Base-by-base conservation (phyloP, 2,797 vertebrate genomes). In the Glyptemys insculpta region DNA sequence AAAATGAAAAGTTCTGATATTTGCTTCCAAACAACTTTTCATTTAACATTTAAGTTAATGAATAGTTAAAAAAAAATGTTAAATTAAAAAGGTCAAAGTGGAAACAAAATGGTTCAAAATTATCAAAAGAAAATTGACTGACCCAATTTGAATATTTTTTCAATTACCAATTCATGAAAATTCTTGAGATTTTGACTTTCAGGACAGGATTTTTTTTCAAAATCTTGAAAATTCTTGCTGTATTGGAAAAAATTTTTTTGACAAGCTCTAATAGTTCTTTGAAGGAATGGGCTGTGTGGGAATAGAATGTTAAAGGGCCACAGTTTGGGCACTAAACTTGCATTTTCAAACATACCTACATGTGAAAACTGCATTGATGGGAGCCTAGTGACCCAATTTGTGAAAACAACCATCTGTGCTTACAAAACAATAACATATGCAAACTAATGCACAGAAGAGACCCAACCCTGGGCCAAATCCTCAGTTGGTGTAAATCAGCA, bases 1-100 rank as follows among this genome's bases (percentile, higher is more conserved):
- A 41, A 88, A 88, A 88, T 27, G 52, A 79, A 65, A 65, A n/a
- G 62, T 68, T 47, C 41, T 85, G 86, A 83, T 90, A 91, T 92
- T 88, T 8, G 12, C 4, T 21, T 87, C 93, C 41, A 83, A 50
- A 2, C 0, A 31, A 1, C 50, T 76, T 15, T 82, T 95, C 12
- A 53, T 5, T 0, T 62, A 62, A 62, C 34, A 62, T 37, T 2
- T 50, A 78, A 78, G 27, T 88, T 87, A 88, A 87, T 87, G 89
- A 92, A 23, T 14, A 79, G 11, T 4, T 31, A 56, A 93, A 89
- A 31, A 0, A 1, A 41, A 1, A 21, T 52, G 53, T 31, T 65
- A 68, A 91, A 18, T 57, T 1, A 83, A 79, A 6, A 41, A 65
- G 2, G 86, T 57, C 78, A 15, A 8, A 86, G 19, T 5, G 1